These are phyloP conservation scores for Itoplectis maculator DNA, from an alignment of 2,888 invertebrate genomes.

Conservation along the genomic window DNA sequence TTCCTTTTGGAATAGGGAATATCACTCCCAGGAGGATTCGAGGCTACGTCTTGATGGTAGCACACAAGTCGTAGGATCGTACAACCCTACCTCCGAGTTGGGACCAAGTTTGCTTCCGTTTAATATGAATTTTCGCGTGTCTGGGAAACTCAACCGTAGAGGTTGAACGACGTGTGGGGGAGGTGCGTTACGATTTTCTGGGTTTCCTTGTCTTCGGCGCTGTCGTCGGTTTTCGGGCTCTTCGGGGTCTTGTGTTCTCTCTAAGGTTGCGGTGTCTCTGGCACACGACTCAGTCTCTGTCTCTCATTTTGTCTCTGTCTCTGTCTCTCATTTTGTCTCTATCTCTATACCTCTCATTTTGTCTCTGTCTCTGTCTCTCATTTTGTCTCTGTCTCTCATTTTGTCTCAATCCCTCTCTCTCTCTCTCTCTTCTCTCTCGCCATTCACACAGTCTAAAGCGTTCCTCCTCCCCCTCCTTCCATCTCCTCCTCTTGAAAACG, in stretches of 20 bases:
- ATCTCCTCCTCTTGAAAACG: conserved; percentile 76
- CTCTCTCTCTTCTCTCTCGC: conserved; percentile 3
- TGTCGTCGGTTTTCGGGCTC: conserved; percentile 3
- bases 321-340: neutral
- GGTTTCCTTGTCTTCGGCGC: conserved; percentile 4
- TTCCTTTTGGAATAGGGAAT: conserved; percentile 20
- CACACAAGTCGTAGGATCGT: neutral
- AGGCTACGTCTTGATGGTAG: neutral
- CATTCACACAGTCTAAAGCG: conserved; percentile 64
- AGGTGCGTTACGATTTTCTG: conserved; percentile 54
- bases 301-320: neutral
- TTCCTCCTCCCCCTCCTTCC: conserved; percentile 72
- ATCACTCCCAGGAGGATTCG: conserved; percentile 27
- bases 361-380: neutral
- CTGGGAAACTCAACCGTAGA: conserved; percentile 28
- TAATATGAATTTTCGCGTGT: conserved; percentile 59
- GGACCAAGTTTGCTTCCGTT: conserved; percentile 50
- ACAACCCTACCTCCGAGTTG: neutral
- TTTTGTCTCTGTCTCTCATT: neutral
- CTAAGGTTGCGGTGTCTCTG: conserved; percentile 47
- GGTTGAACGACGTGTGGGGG: conserved; percentile 47
- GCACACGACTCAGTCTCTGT: conserved; percentile 37
- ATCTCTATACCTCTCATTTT: neutral
- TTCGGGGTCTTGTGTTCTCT: conserved; percentile 51
- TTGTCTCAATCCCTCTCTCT: neutral